Base-by-base conservation (phyloP, 2,888 invertebrate genomes). In the Nomada fucata region DNA sequence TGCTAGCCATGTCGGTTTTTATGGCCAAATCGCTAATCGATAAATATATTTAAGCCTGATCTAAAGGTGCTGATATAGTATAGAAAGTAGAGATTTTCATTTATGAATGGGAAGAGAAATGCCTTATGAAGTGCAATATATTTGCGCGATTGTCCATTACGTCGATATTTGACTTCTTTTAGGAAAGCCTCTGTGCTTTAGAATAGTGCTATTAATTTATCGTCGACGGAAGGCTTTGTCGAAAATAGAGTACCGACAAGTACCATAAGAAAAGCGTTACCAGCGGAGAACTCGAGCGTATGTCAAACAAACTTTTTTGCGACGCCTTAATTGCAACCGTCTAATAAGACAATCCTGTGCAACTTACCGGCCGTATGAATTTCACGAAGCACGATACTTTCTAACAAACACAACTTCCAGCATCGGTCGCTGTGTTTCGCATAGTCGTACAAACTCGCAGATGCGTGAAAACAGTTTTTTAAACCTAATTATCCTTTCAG, bases 361-460 rank as follows among this genome's bases (percentile, higher is more conserved):
- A 29, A 76, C n/a, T 47, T 5, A 18, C 10, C 13, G 23, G 29
- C 55, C 23, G 42, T 29, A 55, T 42, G 50, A 26, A 69, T 69
- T 79, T 69, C 69, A n/a, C 23, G 44, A 52, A 13, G 9, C 13
- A 18, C 36, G 29, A 50, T 26, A 52, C 61, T 76, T 79, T 69
- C 76, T 76, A 36, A 76, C 55, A 76, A 50, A 55, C 44, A 11
- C 55, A 55, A 15, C 15, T 23, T 63, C 11, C 20, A n/a, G 18
- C 7, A 26, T 23, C 18, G 4, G 13, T 4, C 15, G 7, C 47
- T 10, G 0, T 20, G 20, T 29, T 44, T n/a, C 15, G 23, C 20
- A 50, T 52, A 65, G 26, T n/a, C n/a, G 15, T 18, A 44, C 47
- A 47, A 52, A n/a, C 26, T 13, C 26, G 15, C 13, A 18, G 18